Conservation (phyloP, 1,140 invertebrate species). For the Neuroterus valhalla region DNA sequence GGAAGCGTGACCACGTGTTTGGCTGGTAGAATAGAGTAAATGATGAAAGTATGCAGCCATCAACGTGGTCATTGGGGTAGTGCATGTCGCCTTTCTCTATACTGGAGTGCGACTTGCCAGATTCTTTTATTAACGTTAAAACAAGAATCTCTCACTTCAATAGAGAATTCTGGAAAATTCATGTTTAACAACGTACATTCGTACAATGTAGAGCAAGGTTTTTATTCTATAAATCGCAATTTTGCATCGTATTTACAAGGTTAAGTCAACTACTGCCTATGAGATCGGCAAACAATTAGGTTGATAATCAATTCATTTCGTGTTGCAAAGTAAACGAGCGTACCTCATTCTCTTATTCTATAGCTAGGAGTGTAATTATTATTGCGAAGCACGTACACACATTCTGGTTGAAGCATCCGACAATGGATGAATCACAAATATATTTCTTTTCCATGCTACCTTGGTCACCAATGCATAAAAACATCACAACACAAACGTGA, state of each 20-base stretch:
- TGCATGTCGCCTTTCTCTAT: slow-evolving; percentile 60
- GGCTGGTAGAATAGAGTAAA: slow-evolving; percentile 53
- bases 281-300: neutral
- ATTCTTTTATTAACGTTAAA: slow-evolving; percentile 33
- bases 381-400: neutral
- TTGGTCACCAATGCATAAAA: no score
- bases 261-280: neutral
- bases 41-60: slow-evolving; percentile 65
- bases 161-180: no score
- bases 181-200: slow-evolving; percentile 18
- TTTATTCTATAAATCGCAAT: neutral
- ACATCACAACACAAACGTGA: no score
- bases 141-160: no score
- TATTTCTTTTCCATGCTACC: no score
- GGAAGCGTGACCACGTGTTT: slow-evolving; percentile 67
- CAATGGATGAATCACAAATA: no score
- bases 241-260: neutral
- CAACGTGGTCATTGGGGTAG: slow-evolving; percentile 70
- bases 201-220: slow-evolving; percentile 21
- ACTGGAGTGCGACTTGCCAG: slow-evolving; percentile 45
- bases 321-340: neutral
- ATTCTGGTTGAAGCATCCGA: no score
- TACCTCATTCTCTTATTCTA: neutral
- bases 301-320: neutral
- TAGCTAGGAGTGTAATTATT: neutral